phyloP scores from a whole-genome alignment of 2,888 invertebrate genomes.

The Conomelus anceps region DNA sequence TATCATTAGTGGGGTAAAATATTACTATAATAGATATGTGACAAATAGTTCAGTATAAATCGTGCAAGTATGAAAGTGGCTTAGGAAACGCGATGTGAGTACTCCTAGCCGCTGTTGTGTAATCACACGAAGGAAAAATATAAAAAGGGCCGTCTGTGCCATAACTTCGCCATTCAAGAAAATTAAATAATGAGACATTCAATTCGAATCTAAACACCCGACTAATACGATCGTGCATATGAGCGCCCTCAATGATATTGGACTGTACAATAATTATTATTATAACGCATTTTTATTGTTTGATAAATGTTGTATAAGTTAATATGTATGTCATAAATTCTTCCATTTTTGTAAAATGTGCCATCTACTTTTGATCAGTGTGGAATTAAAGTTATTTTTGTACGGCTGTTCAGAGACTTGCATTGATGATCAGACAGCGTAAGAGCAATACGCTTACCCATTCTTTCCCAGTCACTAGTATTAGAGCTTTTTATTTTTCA shows the following conservation, averaged over 20 bases:
- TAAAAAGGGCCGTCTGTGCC: no score
- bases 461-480: no score
- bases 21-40: no score
- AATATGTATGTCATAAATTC: background rate
- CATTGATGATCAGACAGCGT: no score
- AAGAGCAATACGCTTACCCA: no score
- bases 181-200: background rate
- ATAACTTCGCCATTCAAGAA: background rate
- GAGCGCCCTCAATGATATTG: background rate
- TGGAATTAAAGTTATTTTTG: background rate
- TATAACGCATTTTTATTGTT: background rate
- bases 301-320: background rate
- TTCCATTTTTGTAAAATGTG: background rate
- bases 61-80: no score
- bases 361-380: background rate
- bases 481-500: no score
- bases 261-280: background rate
- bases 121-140: no score
- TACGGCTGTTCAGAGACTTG: background rate
- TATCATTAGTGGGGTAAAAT: no score
- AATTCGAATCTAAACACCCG: background rate
- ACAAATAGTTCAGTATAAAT: no score
- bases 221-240: background rate
- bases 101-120: background rate
- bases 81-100: background rate